Conservation (phyloP, 2,888 invertebrate species). For the Amphipoea lucens region DNA sequence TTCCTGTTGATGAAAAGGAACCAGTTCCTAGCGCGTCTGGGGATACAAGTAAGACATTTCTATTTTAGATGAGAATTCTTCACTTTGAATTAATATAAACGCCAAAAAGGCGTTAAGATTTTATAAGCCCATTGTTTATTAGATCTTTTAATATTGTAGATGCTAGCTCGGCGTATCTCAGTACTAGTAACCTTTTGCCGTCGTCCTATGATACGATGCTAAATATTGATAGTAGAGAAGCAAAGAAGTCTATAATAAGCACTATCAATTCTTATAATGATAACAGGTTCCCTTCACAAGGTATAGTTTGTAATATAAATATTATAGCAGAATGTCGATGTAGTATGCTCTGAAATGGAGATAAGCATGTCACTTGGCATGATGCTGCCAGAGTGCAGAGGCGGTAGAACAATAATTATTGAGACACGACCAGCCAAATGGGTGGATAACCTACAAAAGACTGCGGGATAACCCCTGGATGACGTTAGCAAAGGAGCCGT, state of each 20-base stretch:
- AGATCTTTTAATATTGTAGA: conserved; percentile 27
- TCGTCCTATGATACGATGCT: conserved; percentile 63
- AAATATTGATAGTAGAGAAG: conserved; percentile 72
- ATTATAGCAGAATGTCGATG: neutral
- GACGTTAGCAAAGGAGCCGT: neutral
- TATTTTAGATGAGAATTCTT: neutral
- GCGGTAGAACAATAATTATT: neutral
- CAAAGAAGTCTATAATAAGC: conserved; percentile 80
- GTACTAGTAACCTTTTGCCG: conserved; percentile 36
- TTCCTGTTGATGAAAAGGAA: conserved; percentile 4
- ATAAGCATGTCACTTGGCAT: neutral
- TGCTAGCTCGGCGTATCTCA: conserved; percentile 10
- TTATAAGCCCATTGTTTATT: neutral
- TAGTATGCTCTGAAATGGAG: neutral
- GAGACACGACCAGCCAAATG: neutral
- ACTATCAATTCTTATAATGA: conserved; percentile 85
- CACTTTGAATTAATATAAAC: neutral
- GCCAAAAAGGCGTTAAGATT: neutral
- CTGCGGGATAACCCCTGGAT: neutral
- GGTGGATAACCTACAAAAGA: neutral
- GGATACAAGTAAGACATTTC: conserved; percentile 38
- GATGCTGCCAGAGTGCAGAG: no score
- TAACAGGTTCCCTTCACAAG: conserved; percentile 85
- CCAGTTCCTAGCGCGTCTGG: conserved; percentile 22
- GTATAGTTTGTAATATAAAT: conserved; percentile 64